Base-by-base conservation (phyloP, 2,113 vertebrate genomes). In the Monopterus albus region DNA sequence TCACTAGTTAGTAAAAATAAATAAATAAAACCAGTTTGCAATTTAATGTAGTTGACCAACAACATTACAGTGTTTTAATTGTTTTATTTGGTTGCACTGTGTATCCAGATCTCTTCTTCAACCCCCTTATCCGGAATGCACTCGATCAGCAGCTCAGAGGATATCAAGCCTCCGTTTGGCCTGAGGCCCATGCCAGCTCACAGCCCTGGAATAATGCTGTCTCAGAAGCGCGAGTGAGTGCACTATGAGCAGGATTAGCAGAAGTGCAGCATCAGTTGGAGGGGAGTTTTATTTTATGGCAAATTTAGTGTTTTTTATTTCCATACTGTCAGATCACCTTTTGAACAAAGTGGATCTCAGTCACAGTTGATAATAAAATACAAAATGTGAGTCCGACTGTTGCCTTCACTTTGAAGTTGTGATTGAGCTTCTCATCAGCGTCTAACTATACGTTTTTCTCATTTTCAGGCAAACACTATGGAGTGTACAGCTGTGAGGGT, bases 401-500 rank as follows among this genome's bases (percentile, higher is more conserved):
- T 39, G 9, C 14, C 23, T 40, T 53, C 14, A 35, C n/a, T 46
- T 66, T 13, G 13, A 26, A 33, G 12, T 50, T 66, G 7, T 64
- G 5, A 17, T 35, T 40, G 35, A 7, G 8, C 14, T 40, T 7
- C 7, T 12, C 28, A 59, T 28, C 40, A 21, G 6, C 10, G 7
- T 10, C 6, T 64, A 29, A 69, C 4, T 18, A 14, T 7, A 2
- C 11, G 13, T 23, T 42, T 43, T 38, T 28, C 5, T 40, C 17
- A 59, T 40, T 60, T 59, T 25, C 81, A 99, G 97, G 97, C 25
- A 99, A 99, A 87, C 97, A 99, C 88, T 99, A 99, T 0, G 96
- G 97, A 0, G 97, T 99, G 21, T 97, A 98, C 89, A 98, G 97
- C 86, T 99, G 97, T 12, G 97, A 98, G 79, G 97, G 97, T 63